Evolutionary conservation across 2,888 invertebrate genomes (phyloP).

Genomic region (Hyalella azteca): DNA sequence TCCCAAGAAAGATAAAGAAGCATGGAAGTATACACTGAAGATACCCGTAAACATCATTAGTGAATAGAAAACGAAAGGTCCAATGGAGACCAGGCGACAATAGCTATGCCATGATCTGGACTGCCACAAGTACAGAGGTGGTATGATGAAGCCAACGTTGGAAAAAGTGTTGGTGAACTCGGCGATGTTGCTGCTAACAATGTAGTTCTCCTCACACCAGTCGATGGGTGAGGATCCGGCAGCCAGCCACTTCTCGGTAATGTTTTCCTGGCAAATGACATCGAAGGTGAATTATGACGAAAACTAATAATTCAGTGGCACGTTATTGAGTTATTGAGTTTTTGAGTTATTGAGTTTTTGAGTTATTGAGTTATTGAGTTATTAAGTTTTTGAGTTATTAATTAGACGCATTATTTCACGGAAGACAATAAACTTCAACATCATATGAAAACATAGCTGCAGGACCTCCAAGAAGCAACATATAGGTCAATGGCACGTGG

Average conservation of each 20-base stretch:
- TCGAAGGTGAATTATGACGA: too few species aligned
- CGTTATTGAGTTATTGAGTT: too few species aligned
- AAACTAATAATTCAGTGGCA: too few species aligned
- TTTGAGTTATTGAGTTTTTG: too few species aligned
- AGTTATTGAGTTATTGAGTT: too few species aligned
- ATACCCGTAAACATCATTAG: conserved; percentile 73
- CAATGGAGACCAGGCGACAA: not conserved
- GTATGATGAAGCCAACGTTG: conserved; percentile 77
- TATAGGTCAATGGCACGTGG: too few species aligned
- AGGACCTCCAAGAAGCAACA: too few species aligned
- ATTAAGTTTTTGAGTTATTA: too few species aligned
- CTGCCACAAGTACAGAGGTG: conserved; percentile 66
- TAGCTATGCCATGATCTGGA: not conserved
- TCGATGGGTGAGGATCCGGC: conserved; percentile 81
- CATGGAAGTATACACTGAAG: conserved; percentile 84
- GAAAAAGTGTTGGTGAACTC: conserved; percentile 80
- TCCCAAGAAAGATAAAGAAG: conserved; percentile 79
- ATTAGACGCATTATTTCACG: too few species aligned
- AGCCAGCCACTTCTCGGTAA: conserved; percentile 23
- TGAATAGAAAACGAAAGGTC: not conserved
- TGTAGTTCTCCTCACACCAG: conserved; percentile 85
- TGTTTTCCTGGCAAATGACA: not conserved
- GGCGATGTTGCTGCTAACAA: conserved; percentile 67
- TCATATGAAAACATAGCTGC: too few species aligned
- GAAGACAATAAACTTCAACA: too few species aligned